Evolutionary conservation across 1,140 invertebrate species (phyloP).

Genomic region (Ostrea edulis): DNA sequence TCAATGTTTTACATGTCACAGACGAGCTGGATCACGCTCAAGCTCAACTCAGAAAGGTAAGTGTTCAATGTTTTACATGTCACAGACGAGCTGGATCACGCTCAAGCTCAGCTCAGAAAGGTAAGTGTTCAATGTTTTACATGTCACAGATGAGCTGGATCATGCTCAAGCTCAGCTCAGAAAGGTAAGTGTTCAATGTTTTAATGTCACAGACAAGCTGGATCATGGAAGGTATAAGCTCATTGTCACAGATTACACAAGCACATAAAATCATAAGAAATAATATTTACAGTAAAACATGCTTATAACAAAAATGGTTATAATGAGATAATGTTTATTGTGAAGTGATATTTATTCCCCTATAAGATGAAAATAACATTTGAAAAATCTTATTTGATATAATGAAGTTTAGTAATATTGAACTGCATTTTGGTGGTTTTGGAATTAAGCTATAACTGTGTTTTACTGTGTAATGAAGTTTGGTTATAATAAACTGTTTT

Average conservation of each 20-base stretch:
- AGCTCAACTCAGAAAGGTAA: not conserved
- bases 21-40: not conserved
- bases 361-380: too few species aligned
- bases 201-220: not conserved
- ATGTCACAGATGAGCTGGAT: not conserved
- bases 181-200: not conserved
- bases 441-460: too few species aligned
- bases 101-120: not conserved
- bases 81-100: not conserved
- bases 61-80: not conserved
- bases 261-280: too few species aligned
- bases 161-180: not conserved
- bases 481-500: too few species aligned
- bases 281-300: too few species aligned
- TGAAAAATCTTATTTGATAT: too few species aligned
- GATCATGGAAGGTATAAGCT: not conserved
- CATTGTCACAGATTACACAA: not conserved
- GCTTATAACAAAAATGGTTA: too few species aligned
- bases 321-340: too few species aligned
- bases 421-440: too few species aligned
- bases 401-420: too few species aligned
- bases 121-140: not conserved
- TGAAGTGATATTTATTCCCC: too few species aligned
- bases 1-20: not conserved
- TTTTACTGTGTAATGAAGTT: too few species aligned